phyloP scores from a whole-genome alignment of 2,113 vertebrate species.

The Tetrax tetrax region DNA sequence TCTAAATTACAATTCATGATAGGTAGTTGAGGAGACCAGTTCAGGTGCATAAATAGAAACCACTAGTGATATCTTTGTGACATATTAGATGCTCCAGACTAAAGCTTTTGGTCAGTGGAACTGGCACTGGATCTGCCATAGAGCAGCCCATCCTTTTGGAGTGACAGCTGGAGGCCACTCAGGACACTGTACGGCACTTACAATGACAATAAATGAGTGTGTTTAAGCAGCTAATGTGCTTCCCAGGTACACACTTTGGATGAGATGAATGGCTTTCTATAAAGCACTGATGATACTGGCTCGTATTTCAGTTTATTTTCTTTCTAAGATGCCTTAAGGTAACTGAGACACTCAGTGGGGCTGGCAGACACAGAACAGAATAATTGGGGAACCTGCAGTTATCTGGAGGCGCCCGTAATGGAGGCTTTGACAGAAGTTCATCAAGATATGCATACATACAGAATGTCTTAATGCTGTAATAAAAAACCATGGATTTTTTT shows the following conservation, averaged over 20 bases:
- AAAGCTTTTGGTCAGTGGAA: background rate
- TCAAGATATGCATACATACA: background rate
- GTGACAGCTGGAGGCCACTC: background rate
- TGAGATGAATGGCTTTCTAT: background rate
- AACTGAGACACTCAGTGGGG: background rate
- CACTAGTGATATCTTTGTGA: background rate
- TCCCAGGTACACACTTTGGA: background rate
- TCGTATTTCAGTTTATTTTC: background rate
- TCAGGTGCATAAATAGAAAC: background rate
- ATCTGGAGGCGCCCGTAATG: background rate
- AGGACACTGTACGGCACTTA: background rate
- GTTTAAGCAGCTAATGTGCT: background rate
- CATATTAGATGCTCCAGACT: background rate
- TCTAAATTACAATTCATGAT: background rate
- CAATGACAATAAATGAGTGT: background rate
- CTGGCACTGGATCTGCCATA: background rate
- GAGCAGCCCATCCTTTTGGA: background rate
- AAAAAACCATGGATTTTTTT: too few relatives aligned
- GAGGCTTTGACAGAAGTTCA: background rate
- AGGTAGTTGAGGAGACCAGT: background rate
- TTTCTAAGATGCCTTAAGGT: background rate
- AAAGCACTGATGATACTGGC: background rate
- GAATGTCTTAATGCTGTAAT: background rate
- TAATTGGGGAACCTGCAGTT: background rate
- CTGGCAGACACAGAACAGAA: background rate